Evolutionary conservation across 2,113 vertebrate species (phyloP).

Genomic region (Hassar affinis): DNA sequence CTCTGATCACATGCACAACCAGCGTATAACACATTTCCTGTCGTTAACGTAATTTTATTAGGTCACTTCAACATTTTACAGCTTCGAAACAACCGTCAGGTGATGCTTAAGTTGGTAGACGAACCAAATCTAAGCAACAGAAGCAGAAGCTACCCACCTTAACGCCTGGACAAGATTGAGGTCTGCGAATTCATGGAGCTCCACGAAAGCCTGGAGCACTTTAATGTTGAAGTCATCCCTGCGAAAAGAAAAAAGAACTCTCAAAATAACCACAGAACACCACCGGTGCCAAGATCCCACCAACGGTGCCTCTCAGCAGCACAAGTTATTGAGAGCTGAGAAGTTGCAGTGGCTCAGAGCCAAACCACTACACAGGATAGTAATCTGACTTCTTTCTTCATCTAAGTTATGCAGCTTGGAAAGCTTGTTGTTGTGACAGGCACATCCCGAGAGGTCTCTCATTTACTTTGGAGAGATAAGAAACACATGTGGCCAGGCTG

Average conservation of each 20-base stretch:
- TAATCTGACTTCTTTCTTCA: constrained; percentile 13
- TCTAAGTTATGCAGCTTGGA: constrained; percentile 31
- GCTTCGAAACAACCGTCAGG: background rate
- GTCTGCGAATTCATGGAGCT: constrained; percentile 98
- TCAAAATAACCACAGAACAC: constrained; percentile 15
- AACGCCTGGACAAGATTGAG: constrained; percentile 98
- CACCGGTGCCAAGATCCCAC: constrained; percentile 1
- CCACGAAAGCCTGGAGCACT: constrained; percentile 96
- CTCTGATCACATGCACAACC: background rate
- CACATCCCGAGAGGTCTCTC: constrained; percentile 15
- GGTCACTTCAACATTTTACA: background rate
- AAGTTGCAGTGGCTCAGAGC: constrained; percentile 10
- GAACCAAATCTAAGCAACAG: background rate
- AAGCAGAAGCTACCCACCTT: constrained; percentile 74
- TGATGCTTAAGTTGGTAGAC: background rate
- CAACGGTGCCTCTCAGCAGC: background rate
- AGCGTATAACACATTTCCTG: background rate
- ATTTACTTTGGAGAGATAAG: constrained; percentile 60
- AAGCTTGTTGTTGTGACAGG: constrained; percentile 60
- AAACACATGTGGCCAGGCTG: constrained; percentile 60
- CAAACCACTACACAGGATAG: constrained; percentile 12
- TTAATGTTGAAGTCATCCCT: constrained; percentile 98
- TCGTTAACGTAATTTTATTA: background rate
- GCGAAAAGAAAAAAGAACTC: constrained; percentile 29
- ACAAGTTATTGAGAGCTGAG: background rate